These are phyloP conservation scores for Forbesichthys papilliferus DNA, from an alignment of 2,113 vertebrate species.

Conservation along the genomic window DNA sequence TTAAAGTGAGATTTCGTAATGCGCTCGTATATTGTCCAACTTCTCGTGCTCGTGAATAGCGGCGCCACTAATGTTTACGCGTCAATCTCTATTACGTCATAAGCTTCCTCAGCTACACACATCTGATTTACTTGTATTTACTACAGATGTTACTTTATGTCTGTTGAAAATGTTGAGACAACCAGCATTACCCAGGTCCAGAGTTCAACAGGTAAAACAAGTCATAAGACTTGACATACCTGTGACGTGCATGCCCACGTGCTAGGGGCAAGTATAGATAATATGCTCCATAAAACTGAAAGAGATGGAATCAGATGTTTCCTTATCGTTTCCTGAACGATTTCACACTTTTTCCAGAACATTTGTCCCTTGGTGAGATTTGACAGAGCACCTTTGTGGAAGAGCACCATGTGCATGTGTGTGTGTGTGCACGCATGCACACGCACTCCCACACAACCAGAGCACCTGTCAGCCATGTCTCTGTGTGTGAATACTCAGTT, in stretches of 20 bases:
- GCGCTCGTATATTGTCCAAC: too few species aligned
- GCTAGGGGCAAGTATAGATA: conserved; percentile 21
- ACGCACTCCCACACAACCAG: conserved; percentile 2
- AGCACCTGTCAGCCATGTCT: conserved; percentile 46
- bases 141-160: too few species aligned
- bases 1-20: too few species aligned
- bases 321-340: conserved; percentile 54
- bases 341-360: conserved; percentile 60
- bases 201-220: background rate
- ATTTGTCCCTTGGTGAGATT: conserved; percentile 39
- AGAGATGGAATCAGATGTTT: conserved; percentile 59
- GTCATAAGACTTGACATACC: conserved; percentile 8
- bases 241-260: conserved; percentile 8
- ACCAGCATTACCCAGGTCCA: too few species aligned
- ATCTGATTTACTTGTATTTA: conserved; percentile 19
- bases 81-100: conserved; percentile 24
- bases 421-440: conserved; percentile 10
- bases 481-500: conserved; percentile 23
- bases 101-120: conserved; percentile 36
- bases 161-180: too few species aligned
- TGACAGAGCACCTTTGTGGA: conserved; percentile 41
- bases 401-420: too few species aligned
- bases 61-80: too few species aligned
- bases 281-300: conserved; percentile 59
- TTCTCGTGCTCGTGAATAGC: too few species aligned